Evolutionary conservation across 2,888 invertebrate species (phyloP).

Genomic region (Hirtodrosophila alboralis): DNA sequence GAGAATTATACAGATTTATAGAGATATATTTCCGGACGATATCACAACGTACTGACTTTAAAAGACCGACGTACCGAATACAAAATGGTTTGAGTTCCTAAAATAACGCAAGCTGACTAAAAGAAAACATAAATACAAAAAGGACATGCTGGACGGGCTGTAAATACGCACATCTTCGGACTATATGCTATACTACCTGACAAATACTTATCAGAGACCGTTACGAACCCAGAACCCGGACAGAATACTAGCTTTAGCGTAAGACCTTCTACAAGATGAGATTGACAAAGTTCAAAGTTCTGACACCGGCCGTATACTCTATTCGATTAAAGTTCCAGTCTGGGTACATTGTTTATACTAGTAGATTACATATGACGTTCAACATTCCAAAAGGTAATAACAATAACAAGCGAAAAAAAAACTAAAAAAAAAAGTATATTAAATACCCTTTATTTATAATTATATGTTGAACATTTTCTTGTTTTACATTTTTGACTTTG

Average conservation of each 20-base stretch:
- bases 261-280: conserved; percentile 56
- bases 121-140: conserved; percentile 1
- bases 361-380: conserved; percentile 59
- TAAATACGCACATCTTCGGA: conserved; percentile 69
- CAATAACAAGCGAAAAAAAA: too few relatives aligned
- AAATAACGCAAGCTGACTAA: conserved; percentile 65
- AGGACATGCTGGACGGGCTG: conserved; percentile 56
- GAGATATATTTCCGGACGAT: too few relatives aligned
- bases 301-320: background rate
- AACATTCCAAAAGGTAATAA: too few relatives aligned
- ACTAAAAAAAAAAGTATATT: conserved; percentile 8
- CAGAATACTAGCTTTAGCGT: conserved; percentile 35
- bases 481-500: conserved; percentile 33
- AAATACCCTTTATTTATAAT: conserved; percentile 13
- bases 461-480: conserved; percentile 5
- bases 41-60: too few relatives aligned
- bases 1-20: too few relatives aligned
- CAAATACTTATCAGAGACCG: too few relatives aligned
- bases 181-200: conserved; percentile 34
- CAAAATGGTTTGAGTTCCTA: conserved; percentile 80
- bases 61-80: too few relatives aligned
- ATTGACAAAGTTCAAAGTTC: conserved; percentile 22
- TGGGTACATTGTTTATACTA: too few relatives aligned
- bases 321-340: conserved; percentile 6
- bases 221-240: too few relatives aligned